Base-by-base conservation (phyloP, 2,797 vertebrate genomes). In the Acrocephalus scirpaceus region DNA sequence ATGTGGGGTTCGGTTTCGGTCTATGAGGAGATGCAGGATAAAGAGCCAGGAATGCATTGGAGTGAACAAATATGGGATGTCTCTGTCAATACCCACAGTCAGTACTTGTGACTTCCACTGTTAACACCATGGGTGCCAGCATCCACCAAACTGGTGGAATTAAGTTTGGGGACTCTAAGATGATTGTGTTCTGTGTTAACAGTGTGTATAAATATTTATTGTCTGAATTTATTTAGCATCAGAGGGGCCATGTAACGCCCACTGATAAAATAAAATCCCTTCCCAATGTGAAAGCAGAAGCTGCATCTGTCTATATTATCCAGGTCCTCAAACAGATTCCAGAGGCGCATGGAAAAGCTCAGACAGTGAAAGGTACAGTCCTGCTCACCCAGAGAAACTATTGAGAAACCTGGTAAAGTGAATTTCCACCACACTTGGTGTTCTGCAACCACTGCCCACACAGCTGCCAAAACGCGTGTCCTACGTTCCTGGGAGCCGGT, bases 371-470 rank as follows among this genome's bases (percentile, higher is more conserved):
- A 93, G 65, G 61, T 45, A 42, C 8, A 22, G 72, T 11, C 15
- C 5, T 38, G n/a, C 75, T 91, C 34, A 60, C 32, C 45, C 75
- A 44, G 65, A 73, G 56, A 25, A 74, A 26, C 38, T 29, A 13
- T 80, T 93, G 82, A 22, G 94, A 87, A 91, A 96, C 20, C 47
- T 10, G 21, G 2, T 10, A 0, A 13, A 32, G 34, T 26, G 34
- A 51, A 72, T 82, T 92, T 86, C 47, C 87, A 38, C 50, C 84
- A 60, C 10, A 15, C 36, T 36, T 0, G 0, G 29, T 17, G 25
- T 95, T 94, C 85, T 80, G 94, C 78, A 95, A 92, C 20, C 73
- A 0, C 81, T 70, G 13, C 91, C 78, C 64, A 87, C 87, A 13
- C 80, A 25, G 6, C 60, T 57, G 47, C 75, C 70, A 6, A 32